Percentiles rank a stretch among this genome's conserved stretches.
phyloP scores from a whole-genome alignment of 1,140 invertebrate genomes.

The Neotoxoptera formosana region DNA sequence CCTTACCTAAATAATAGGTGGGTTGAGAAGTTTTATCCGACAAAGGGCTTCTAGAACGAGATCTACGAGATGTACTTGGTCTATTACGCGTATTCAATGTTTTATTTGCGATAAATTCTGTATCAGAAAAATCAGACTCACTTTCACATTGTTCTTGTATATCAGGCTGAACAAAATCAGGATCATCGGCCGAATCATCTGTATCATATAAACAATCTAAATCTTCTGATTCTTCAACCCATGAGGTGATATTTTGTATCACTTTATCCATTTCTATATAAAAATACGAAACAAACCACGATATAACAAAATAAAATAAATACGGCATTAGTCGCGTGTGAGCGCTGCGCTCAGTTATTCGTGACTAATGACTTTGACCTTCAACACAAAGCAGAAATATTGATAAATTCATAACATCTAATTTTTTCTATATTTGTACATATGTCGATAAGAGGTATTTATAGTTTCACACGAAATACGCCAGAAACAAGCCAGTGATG shows the following conservation, averaged over 20 bases:
- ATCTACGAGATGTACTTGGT: constrained; percentile 16
- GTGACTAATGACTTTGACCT: neutral
- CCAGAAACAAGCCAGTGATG: neutral
- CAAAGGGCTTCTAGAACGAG: constrained; percentile 38
- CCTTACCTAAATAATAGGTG: constrained; percentile 56
- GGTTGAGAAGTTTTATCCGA: neutral
- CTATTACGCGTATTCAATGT: constrained; percentile 1
- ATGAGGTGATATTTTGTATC: neutral
- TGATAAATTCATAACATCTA: neutral
- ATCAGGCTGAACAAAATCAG: neutral
- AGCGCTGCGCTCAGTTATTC: constrained; percentile 2
- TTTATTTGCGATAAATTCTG: constrained; percentile 15
- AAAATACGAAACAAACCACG: neutral
- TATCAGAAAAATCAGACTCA: neutral
- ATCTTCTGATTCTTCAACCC: neutral
- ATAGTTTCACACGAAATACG: constrained; percentile 10
- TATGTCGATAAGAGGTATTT: neutral
- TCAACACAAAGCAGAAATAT: neutral
- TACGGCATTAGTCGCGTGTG: neutral
- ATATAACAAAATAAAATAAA: neutral
- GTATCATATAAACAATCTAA: neutral
- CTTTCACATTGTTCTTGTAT: neutral
- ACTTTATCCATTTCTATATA: neutral
- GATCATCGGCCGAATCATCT: neutral
- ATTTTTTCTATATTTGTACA: neutral